Base-by-base conservation (phyloP, 2,113 vertebrate species). In the Hippocampus guttulatus region DNA sequence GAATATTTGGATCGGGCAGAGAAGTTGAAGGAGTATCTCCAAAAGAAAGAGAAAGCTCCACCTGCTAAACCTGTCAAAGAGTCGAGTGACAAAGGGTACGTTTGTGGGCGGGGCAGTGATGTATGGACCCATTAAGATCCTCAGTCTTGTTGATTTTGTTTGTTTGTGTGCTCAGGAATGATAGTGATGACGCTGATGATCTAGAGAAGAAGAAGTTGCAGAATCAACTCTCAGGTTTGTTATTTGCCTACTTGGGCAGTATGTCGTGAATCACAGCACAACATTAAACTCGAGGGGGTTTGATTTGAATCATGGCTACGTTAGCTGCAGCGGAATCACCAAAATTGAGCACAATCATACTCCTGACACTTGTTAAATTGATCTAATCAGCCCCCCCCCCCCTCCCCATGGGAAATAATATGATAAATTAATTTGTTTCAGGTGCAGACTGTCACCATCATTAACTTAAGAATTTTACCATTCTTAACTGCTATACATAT, bases 151-250 rank as follows among this genome's bases (percentile, higher is more conserved):
- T 74, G 55, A 49, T 63, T 33, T 38, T 23, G 23, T 61, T 11
- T 77, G 8, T 57, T 67, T 80, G 25, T 84, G 74, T 90, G 67
- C 88, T 74, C 78, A 99, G 97, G 86, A 97, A 95, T 92, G 97
- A 99, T 68, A 99, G 96, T 69, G 97, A 99, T 90, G 96, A 96
- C 8, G 97, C 95, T 77, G 95, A 93, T 69, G 91, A 98, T 77
- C 95, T 95, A 69, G 97, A 98, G 85, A 98, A 97, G 91, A 99
- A 96, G 92, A 99, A 99, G 80, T 93, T 98, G 67, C 96, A 98
- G 86, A 97, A 95, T 87, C 97, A 99, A 70, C 95, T 99, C 78
- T 96, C 96, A 93, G 97, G 97, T 98, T 76, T 67, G 83, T 76
- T 15, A 64, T 47, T 3, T 30, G 51, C 8, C 7, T 57, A 20